Base-by-base conservation (phyloP, 92 coral and sea anemone genomes). In the Ricordea florida region DNA sequence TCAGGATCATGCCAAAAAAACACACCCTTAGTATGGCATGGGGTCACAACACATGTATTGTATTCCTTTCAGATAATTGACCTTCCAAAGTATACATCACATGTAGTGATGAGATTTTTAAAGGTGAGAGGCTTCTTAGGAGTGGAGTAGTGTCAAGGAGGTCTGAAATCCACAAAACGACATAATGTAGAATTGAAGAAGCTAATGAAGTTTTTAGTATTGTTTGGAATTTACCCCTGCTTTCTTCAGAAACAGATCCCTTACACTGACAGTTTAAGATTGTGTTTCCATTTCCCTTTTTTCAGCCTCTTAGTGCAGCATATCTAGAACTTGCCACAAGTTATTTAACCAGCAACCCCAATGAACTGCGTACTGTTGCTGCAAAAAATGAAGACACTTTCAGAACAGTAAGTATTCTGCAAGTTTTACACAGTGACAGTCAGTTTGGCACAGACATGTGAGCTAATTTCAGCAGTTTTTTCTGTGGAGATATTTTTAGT, bases 11-110 rank as follows among this genome's bases (percentile, higher is more conserved):
- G n/a, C n/a, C n/a, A n/a, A n/a, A n/a, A n/a, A n/a, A n/a, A n/a
- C n/a, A n/a, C n/a, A n/a, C n/a, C n/a, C n/a, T n/a, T n/a, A n/a
- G n/a, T n/a, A n/a, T n/a, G n/a, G n/a, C n/a, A n/a, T n/a, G n/a
- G n/a, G n/a, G n/a, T n/a, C n/a, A n/a, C n/a, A n/a, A n/a, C n/a
- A n/a, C n/a, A n/a, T n/a, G n/a, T n/a, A n/a, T n/a, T n/a, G n/a
- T n/a, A n/a, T n/a, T n/a, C 13, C 48, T 45, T 69, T 36, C 68
- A 94, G 98, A 83, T 94, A 21, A 93, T 79, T 30, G 76, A 47
- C 70, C 96, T 94, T 25, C 98, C 98, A 69, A 94, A 94, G 83
- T 94, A 85, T 64, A 94, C 99, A 17, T 96, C 99, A 59, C 97
- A 92, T 77, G 99, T 96, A 65, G 97, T 96, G 11, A 85, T 89